A percentile compares a stretch with the other conserved stretches of the same genome.
Conservation (phyloP, 2,888 invertebrate species). For the Sturmia bella region DNA sequence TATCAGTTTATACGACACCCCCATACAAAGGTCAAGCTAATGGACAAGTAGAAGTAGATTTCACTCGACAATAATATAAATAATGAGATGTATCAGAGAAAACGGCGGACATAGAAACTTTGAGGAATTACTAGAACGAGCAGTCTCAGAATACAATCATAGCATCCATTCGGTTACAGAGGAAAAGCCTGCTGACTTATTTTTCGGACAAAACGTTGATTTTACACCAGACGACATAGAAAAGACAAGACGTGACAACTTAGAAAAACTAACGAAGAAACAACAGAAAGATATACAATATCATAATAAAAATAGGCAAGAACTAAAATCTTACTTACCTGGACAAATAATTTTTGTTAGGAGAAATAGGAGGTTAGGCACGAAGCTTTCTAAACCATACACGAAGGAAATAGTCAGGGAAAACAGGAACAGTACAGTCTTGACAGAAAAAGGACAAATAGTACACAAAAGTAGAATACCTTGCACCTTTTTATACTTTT, state of each 20-base stretch:
- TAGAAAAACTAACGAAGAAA: not conserved
- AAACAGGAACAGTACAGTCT: conserved; percentile 38
- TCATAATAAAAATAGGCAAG: not conserved
- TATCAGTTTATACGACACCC: conserved; percentile 61
- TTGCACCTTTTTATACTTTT: no score
- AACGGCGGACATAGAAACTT: conserved; percentile 51
- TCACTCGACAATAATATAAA: conserved; percentile 68
- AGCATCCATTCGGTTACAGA: conserved; percentile 56
- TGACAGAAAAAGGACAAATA: not conserved
- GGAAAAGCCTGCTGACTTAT: not conserved
- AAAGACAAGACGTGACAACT: not conserved
- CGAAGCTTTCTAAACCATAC: not conserved
- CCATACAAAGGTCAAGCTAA: conserved; percentile 62
- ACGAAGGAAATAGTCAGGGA: conserved; percentile 40
- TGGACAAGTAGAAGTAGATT: conserved; percentile 69
- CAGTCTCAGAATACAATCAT: conserved; percentile 62
- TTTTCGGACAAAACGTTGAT: not conserved
- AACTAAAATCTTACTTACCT: not conserved
- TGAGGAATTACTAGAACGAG: conserved; percentile 58
- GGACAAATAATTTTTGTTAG: conserved; percentile 1
- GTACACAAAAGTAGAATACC: not conserved
- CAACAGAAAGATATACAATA: not conserved
- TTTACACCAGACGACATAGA: not conserved
- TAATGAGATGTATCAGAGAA: conserved; percentile 67
- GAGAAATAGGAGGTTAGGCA: not conserved